Evolutionary conservation across 2,797 vertebrate species (phyloP), one percentile per base, ranked within the genome.

Genomic region (Gymnoscopelus braueri): DNA sequence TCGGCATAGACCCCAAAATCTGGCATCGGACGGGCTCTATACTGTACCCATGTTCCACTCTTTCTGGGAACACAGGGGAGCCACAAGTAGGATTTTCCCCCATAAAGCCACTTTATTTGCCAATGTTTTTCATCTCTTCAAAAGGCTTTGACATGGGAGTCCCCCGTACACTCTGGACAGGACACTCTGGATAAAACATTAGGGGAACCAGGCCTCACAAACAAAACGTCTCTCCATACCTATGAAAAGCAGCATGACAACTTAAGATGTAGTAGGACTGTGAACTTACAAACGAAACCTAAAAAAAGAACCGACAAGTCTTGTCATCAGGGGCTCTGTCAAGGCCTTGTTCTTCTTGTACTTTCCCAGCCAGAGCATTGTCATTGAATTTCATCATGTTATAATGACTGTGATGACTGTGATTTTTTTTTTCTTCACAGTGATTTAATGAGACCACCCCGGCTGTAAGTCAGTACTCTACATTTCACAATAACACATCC

Each of bases 111-210:
- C 53, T 83, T 83, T 81, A 81, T 85, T 87, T 81, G 76, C 63
- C 72, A 62, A 49, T 83, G 79, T 87, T 87, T 87, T 88, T 82
- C 67, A 78, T 83, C 67, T 78, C 70, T 79, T 84, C 71, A 74
- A 81, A 84, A 67, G 73, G 70, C 70, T 67, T 74, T 73, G 79
- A 79, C 72, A 61, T 72, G 65, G 64, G 53, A 79, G 74, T 51
- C 71, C 66, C 72, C 80, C 56, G 68, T 6, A 39, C 49, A 65
- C 50, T 51, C 50, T 13, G 50, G 50, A 32, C 68, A 67, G 63
- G 55, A 68, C 60, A 63, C 76, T 88, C 80, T 87, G 84, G 81
- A 86, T 84, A 76, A 85, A 88, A 74, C 80, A 85, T 84, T 77
- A 86, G 62, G 68, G 32, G 52, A 56, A 47, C 35, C 7, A n/a